Evolutionary conservation across 2,113 vertebrate species (phyloP).

Genomic region (Manacus vitellinus): DNA sequence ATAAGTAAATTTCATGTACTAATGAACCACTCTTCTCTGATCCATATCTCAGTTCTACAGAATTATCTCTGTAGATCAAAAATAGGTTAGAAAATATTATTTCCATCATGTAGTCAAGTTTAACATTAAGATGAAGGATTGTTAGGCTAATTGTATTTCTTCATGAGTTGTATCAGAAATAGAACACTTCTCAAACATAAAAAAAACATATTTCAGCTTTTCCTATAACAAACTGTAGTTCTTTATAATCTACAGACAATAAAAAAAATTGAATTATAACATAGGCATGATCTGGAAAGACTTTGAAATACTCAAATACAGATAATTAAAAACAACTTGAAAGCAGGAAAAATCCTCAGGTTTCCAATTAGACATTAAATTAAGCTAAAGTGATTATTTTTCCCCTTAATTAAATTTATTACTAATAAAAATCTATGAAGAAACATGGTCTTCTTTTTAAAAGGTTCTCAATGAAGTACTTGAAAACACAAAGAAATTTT

Average conservation of each 20-base stretch:
- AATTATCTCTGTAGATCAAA: not conserved
- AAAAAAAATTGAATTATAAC: not conserved
- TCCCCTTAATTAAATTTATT: slow-evolving; percentile 55
- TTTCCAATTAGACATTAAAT: slow-evolving; percentile 69
- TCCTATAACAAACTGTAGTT: not conserved
- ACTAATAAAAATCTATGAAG: slow-evolving; percentile 32
- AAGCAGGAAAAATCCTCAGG: slow-evolving; percentile 3
- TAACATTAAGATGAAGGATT: not conserved
- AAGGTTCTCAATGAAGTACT: slow-evolving; percentile 17
- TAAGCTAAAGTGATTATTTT: slow-evolving; percentile 53
- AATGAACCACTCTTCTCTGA: not conserved
- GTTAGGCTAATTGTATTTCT: not conserved
- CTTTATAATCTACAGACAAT: not conserved
- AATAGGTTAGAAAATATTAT: not conserved
- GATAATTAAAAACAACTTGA: slow-evolving; percentile 18
- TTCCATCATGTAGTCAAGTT: not conserved
- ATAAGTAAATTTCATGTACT: not conserved
- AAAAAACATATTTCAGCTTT: not conserved
- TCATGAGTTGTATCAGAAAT: not conserved
- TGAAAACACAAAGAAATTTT: not conserved
- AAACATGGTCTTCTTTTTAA: slow-evolving; percentile 14
- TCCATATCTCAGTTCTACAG: not conserved
- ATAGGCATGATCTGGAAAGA: not conserved
- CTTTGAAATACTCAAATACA: not conserved
- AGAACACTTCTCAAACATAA: not conserved